phyloP scores from a whole-genome alignment of 2,888 invertebrate genomes.

The Callyntrura sp. region DNA sequence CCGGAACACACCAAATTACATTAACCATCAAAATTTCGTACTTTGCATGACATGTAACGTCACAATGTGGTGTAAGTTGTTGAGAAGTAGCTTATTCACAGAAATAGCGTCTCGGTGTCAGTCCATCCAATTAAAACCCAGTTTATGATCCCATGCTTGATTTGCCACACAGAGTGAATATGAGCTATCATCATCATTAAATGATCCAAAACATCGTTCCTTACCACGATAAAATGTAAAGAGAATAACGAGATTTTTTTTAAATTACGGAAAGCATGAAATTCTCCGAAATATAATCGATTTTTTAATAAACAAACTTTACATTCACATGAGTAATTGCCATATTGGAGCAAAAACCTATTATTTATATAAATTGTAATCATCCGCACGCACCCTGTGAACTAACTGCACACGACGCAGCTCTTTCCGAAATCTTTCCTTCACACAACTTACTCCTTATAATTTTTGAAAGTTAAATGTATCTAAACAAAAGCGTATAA shows the following conservation, averaged over 20 bases:
- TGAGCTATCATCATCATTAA: too few species aligned
- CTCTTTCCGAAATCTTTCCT: slow-evolving; percentile 15
- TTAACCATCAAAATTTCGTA: background rate
- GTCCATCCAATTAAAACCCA: background rate
- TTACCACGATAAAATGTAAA: too few species aligned
- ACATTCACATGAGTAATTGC: slow-evolving; percentile 49
- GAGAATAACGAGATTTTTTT: slow-evolving; percentile 25
- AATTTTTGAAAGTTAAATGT: too few species aligned
- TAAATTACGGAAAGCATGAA: slow-evolving; percentile 17
- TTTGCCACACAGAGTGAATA: background rate
- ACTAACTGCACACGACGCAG: slow-evolving; percentile 14
- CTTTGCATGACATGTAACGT: background rate
- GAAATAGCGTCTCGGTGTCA: slow-evolving; percentile 11
- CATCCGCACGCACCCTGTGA: slow-evolving; percentile 65
- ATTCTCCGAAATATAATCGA: slow-evolving; percentile 32
- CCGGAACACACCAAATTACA: background rate
- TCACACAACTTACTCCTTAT: background rate
- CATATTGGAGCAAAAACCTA: slow-evolving; percentile 11
- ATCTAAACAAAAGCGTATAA: background rate
- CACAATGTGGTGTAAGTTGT: background rate
- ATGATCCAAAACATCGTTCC: too few species aligned
- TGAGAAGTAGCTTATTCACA: slow-evolving; percentile 46
- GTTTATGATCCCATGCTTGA: background rate
- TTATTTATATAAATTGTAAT: slow-evolving; percentile 46
- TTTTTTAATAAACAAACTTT: slow-evolving; percentile 42